These are phyloP conservation scores for Tetheella fluctuosa DNA, from an alignment of 2,888 invertebrate species.

Conservation along the genomic window DNA sequence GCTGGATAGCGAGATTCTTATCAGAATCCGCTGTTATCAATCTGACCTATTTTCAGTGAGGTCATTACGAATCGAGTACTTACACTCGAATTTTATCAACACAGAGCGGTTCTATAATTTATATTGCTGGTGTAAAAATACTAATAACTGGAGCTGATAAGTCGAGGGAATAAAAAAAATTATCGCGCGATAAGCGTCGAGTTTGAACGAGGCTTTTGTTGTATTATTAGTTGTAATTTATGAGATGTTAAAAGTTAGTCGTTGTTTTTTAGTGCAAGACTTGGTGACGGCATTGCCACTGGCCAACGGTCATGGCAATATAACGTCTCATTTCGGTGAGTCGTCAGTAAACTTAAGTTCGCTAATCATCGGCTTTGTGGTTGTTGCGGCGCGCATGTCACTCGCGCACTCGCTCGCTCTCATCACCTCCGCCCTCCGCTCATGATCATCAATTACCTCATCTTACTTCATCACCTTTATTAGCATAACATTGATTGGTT, in stretches of 20 bases:
- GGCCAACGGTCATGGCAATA: conserved; percentile 83
- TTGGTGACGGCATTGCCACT: conserved; percentile 84
- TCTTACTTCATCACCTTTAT: conserved; percentile 18
- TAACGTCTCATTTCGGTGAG: conserved; percentile 84
- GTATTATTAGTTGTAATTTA: conserved; percentile 55
- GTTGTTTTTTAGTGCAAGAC: conserved; percentile 85
- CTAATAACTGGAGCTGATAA: conserved; percentile 47
- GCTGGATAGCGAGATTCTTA: conserved; percentile 77
- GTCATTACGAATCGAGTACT: conserved; percentile 56
- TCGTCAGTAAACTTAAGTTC: conserved; percentile 74
- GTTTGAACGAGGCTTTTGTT: conserved; percentile 24
- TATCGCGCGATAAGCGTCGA: conserved; percentile 53
- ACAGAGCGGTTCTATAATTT: conserved; percentile 36
- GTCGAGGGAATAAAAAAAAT: conserved; percentile 30
- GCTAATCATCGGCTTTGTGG: conserved; percentile 80
- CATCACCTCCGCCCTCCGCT: conserved; percentile 49
- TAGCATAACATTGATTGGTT: conserved; percentile 19
- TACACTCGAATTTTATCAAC: conserved; percentile 34
- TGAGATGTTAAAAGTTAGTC: conserved; percentile 81
- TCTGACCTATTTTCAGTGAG: conserved; percentile 74
- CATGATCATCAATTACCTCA: conserved; percentile 16
- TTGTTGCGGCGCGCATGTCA: conserved; percentile 78
- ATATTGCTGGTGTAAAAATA: conserved; percentile 40
- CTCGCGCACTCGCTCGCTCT: conserved; percentile 63
- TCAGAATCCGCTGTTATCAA: conserved; percentile 75